Percentiles rank a stretch among this genome's conserved stretches.
phyloP scores from a whole-genome alignment of 2,797 vertebrate species.

The Mus caroli region DNA sequence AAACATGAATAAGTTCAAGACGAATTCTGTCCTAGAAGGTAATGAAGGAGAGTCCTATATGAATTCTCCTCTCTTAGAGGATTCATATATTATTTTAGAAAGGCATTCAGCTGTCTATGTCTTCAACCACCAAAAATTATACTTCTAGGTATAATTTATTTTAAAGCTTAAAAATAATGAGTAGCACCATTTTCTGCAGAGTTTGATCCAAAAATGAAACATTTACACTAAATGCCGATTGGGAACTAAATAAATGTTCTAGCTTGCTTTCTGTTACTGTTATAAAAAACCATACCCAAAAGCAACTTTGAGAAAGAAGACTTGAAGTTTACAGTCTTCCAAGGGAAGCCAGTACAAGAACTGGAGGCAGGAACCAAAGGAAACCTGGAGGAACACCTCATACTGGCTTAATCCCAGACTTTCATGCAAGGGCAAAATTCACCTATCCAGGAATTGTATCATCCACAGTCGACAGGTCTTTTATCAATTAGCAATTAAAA shows the following conservation, averaged over 20 bases:
- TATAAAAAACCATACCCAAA: background rate
- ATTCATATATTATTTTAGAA: background rate
- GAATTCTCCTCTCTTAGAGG: background rate
- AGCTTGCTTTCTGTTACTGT: background rate
- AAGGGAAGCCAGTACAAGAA: background rate
- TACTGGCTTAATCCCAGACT: background rate
- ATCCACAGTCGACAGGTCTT: background rate
- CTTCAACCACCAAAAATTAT: background rate
- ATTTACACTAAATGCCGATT: background rate
- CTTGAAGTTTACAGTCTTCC: background rate
- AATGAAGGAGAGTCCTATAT: accelerated
- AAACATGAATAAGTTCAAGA: background rate
- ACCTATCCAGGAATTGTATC: background rate
- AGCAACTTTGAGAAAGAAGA: background rate
- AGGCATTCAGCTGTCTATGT: background rate
- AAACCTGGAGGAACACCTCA: background rate
- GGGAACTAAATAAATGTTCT: constrained; percentile 49
- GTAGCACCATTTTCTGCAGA: background rate
- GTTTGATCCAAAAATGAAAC: constrained; percentile 55
- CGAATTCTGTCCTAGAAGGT: background rate
- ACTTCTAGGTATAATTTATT: background rate
- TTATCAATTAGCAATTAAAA: background rate
- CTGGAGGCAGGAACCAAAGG: background rate
- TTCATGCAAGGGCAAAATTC: too few species aligned
- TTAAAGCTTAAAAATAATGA: background rate